phyloP scores from a whole-genome alignment of 2,888 invertebrate species.

The Leucophenga maculata region DNA sequence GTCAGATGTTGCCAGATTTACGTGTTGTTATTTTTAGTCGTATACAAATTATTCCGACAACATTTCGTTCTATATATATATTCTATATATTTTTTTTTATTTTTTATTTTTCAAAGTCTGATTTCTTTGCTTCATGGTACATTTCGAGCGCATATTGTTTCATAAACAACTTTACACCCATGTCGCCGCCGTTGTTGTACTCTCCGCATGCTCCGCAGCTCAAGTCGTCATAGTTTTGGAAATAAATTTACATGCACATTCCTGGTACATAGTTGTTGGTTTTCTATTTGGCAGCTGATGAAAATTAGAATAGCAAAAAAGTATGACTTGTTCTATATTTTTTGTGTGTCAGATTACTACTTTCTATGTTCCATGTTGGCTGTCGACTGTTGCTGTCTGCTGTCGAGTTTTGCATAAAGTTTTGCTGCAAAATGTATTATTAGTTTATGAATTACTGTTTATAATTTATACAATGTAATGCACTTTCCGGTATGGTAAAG shows the following conservation, averaged over 20 bases:
- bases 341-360: neutral
- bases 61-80: too few relatives aligned
- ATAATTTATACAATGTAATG: too few relatives aligned
- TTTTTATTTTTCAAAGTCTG: neutral
- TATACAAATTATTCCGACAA: neutral
- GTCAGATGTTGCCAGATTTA: conserved; percentile 63
- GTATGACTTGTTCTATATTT: neutral
- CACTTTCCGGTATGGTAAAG: too few relatives aligned
- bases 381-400: too few relatives aligned
- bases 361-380: conserved; percentile 2
- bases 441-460: neutral
- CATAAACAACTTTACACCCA: conserved; percentile 52
- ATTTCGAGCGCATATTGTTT: conserved; percentile 38
- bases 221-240: conserved; percentile 23
- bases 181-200: neutral
- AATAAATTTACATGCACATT: conserved; percentile 54
- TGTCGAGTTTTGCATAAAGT: neutral
- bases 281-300: conserved; percentile 44
- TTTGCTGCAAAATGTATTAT: neutral
- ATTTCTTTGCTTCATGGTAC: too few relatives aligned
- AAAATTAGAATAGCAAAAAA: conserved; percentile 36
- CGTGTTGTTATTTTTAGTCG: conserved; percentile 30
- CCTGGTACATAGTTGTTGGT: conserved; percentile 6
- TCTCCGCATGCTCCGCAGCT: neutral
- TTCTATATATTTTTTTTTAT: neutral